Evolutionary conservation across 1,140 invertebrate genomes (phyloP), one percentile per base, ranked within the genome.

Genomic region (Dryas iulia): DNA sequence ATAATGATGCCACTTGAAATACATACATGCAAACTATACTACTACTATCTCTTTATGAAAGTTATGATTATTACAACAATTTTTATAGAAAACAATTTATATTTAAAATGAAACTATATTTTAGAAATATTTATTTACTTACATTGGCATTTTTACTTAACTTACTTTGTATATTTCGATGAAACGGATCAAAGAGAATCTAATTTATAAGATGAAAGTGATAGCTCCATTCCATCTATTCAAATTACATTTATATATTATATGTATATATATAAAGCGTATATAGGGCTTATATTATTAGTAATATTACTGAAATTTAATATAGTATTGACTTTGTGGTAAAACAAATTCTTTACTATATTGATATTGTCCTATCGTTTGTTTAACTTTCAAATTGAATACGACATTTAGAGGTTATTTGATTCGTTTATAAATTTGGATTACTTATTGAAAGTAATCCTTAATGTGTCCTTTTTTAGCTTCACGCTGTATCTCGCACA

Each of bases 151-250:
- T 56, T 56, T 56, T 56, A 56, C 53, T 56, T 56, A 56, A 56
- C 23, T 56, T 25, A 56, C 53, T 26, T 56, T 47, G 39, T 25
- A 26, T 61, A 47, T 47, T 35, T 39, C 33, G 24, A 52, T 61
- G 14, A 47, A 56, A 35, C 31, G 31, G n/a, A 28, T 61, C 59
- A 61, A 61, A 61, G 33, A 18, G 31, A 61, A 61, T 52, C n/a
- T 61, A 39, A 60, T 25, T 60, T 33, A 23, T 60, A 33, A 60
- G 59, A 60, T 60, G 30, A 39, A 47, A 60, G 59, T 61, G 31
- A 35, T 61, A 61, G 33, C 53, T 56, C 53, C 21, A 56, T 56
- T 56, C 53, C 53, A 25, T 56, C 24, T 56, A 56, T 56, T 56
- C 53, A 56, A 56, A 56, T 56, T 56, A 56, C 53, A 56, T 56